Evolutionary conservation across 1,140 invertebrate species (phyloP).

Genomic region (Diabrotica undecimpunctata): DNA sequence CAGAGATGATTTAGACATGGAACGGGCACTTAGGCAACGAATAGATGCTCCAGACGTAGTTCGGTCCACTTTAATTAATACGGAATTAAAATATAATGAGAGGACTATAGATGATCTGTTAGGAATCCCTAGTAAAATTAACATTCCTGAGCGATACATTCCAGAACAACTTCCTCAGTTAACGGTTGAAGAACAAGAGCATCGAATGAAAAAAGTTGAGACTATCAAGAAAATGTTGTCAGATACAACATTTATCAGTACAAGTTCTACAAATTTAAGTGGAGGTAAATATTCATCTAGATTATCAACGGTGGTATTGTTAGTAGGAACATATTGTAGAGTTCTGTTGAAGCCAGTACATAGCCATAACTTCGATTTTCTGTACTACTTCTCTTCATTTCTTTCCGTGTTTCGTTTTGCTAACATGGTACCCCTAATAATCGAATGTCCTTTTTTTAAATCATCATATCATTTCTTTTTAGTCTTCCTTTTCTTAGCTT

Average conservation of each 20-base stretch:
- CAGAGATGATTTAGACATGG: slow-evolving; percentile 82
- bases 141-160: slow-evolving; percentile 87
- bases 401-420: too few relatives aligned
- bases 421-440: too few relatives aligned
- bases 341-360: too few relatives aligned
- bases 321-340: too few relatives aligned
- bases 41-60: slow-evolving; percentile 80
- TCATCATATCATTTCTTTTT: too few relatives aligned
- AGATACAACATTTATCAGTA: slow-evolving; percentile 56
- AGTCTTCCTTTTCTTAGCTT: too few relatives aligned
- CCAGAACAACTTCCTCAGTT: slow-evolving; percentile 81
- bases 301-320: background rate
- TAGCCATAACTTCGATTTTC: too few relatives aligned
- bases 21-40: slow-evolving; percentile 65
- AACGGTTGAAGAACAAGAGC: slow-evolving; percentile 76
- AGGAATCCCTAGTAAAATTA: slow-evolving; percentile 82
- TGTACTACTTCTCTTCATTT: too few relatives aligned
- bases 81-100: slow-evolving; percentile 65
- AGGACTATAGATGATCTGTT: slow-evolving; percentile 80
- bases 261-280: slow-evolving; percentile 42
- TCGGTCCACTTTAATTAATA: slow-evolving; percentile 66
- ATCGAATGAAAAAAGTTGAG: slow-evolving; percentile 80
- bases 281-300: slow-evolving; percentile 33
- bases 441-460: too few relatives aligned
- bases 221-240: slow-evolving; percentile 88